Evolutionary conservation across 2,888 invertebrate species (phyloP), one percentile per base, ranked within the genome.

Genomic region (Leptopilina syphax): DNA sequence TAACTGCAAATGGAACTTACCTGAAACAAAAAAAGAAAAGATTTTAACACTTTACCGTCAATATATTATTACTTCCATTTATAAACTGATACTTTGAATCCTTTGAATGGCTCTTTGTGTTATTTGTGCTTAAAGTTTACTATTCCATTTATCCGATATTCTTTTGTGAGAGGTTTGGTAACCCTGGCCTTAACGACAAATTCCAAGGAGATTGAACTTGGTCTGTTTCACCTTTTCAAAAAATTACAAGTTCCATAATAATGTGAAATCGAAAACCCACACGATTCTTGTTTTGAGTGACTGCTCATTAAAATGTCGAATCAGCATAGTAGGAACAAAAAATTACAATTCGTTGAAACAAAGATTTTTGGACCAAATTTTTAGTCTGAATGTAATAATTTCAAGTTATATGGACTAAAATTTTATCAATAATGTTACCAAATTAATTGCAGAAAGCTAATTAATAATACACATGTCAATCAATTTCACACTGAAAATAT

Each of bases 171-270:
- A 54, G 50, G 70, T 54, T 70, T 54, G 27, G 24, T 70, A 54
- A 68, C 68, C 47, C 24, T 68, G 68, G 47, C 68, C 68, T 68
- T 50, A 68, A 68, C 68, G 68, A 68, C 68, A 47, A 47, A 70
- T 70, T 70, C 50, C 13, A 50, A 70, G 70, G 70, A 50, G 70
- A 70, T 12, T 70, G 70, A 70, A 70, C 70, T 70, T 50, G 7
- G 13, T 70, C 13, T 70, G 27, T 70, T 50, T 70, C 12, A 47
- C 47, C 68, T 70, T 70, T 54, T 50, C 6, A 70, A 70, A 70
- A 70, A 2, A 2, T 70, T 24, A 1, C 12, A 50, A 70, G 54
- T 50, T 27, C 50, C 24, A 54, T 54, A 70, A 70, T 13, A 13
- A 70, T 13, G 13, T 6, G 50, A 70, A 70, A 54, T 54, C 12